phyloP scores from a whole-genome alignment of 2,113 vertebrate genomes.

The Ceyx margarethae region DNA sequence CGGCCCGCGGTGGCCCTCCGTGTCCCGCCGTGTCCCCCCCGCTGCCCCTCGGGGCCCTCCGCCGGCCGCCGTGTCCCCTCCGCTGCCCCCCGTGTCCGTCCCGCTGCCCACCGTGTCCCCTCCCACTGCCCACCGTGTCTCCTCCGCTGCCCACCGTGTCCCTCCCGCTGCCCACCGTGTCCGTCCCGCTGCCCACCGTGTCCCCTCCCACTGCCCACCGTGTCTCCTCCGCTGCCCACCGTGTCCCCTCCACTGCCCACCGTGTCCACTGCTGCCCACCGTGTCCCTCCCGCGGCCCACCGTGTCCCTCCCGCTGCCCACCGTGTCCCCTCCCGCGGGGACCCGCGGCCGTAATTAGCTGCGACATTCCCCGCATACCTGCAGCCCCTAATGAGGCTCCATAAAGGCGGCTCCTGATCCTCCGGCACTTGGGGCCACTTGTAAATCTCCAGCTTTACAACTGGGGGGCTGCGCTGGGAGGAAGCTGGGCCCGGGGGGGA shows the following conservation, averaged over 20 bases:
- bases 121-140: no score
- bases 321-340: background rate
- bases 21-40: no score
- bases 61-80: no score
- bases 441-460: slow-evolving; percentile 53
- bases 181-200: accelerated
- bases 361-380: slow-evolving; percentile 63
- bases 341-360: background rate
- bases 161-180: no score
- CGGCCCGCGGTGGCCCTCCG: no score
- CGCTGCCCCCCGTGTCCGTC: background rate
- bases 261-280: no score
- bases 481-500: background rate
- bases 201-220: no score
- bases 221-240: no score
- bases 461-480: background rate
- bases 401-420: slow-evolving; percentile 40
- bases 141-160: no score
- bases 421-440: slow-evolving; percentile 29
- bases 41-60: no score
- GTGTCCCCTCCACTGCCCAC: no score
- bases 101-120: background rate
- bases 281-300: background rate
- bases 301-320: background rate
- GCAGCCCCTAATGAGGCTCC: slow-evolving; percentile 66